A percentile compares a stretch with the other conserved stretches of the same genome.
Conservation (phyloP, 2,113 vertebrate species). For the Gnathonemus echidnorhynchus region DNA sequence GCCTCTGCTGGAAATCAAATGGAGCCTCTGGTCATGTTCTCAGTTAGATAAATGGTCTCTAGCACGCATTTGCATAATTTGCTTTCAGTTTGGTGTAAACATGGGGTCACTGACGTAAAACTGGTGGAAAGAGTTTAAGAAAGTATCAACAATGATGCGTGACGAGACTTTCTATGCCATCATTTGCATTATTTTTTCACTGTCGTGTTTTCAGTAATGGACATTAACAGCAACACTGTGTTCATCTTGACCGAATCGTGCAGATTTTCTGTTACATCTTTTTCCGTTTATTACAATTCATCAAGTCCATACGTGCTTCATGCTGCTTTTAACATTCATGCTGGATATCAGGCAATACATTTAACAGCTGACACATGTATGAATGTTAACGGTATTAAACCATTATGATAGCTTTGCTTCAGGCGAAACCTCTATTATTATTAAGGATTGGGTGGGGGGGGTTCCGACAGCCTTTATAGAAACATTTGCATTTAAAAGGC, state of each 20-base stretch:
- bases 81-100: neutral
- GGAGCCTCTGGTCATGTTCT: neutral
- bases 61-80: neutral
- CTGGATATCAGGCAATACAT: neutral
- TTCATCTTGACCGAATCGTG: neutral
- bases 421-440: neutral
- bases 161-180: neutral
- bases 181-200: neutral
- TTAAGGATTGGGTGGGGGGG: neutral
- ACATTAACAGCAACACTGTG: neutral
- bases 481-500: neutral
- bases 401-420: neutral
- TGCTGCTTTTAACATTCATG: neutral
- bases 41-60: neutral
- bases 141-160: neutral
- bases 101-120: neutral
- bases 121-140: neutral
- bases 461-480: neutral
- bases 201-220: neutral
- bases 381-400: neutral
- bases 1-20: neutral
- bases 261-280: neutral
- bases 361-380: neutral
- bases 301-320: neutral
- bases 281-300: neutral